A percentile compares a stretch with the other conserved stretches of the same genome.
Evolutionary conservation across 2,888 invertebrate species (phyloP).

Genomic region (Nowickia ferox): DNA sequence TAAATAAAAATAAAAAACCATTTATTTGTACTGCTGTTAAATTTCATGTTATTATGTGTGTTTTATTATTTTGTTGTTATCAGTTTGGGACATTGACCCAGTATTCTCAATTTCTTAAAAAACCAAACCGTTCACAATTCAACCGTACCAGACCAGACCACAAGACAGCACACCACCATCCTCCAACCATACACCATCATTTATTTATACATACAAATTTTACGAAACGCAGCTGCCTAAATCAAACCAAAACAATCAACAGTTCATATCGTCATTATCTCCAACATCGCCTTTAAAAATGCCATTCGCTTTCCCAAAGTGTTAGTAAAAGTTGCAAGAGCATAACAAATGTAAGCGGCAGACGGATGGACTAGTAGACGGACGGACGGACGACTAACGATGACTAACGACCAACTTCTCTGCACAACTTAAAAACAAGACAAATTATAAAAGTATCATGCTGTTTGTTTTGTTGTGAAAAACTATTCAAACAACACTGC

Average conservation of each 20-base stretch:
- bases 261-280: slow-evolving; percentile 19
- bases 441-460: slow-evolving; percentile 37
- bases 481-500: slow-evolving; percentile 20
- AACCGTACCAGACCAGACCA: slow-evolving; percentile 34
- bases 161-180: slow-evolving; percentile 8
- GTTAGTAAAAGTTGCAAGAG: slow-evolving; percentile 14
- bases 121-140: slow-evolving; percentile 8
- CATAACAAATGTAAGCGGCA: slow-evolving; percentile 14
- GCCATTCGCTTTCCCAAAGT: slow-evolving; percentile 47
- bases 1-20: not conserved
- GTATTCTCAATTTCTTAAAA: slow-evolving; percentile 79
- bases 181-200: slow-evolving; percentile 3
- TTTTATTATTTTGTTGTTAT: slow-evolving; percentile 74
- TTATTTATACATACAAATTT: slow-evolving; percentile 5
- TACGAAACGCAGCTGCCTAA: slow-evolving; percentile 16
- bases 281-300: slow-evolving; percentile 7
- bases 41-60: slow-evolving; percentile 2
- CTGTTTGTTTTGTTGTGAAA: slow-evolving; percentile 9
- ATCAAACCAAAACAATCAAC: slow-evolving; percentile 29
- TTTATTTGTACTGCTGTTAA: slow-evolving; percentile 15
- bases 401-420: not conserved
- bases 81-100: slow-evolving; percentile 82
- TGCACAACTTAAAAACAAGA: slow-evolving; percentile 38
- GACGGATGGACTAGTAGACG: not conserved
- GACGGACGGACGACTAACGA: slow-evolving; percentile 4